Evolutionary conservation across 2,888 invertebrate genomes (phyloP).

Genomic region (Euplexia lucipara): DNA sequence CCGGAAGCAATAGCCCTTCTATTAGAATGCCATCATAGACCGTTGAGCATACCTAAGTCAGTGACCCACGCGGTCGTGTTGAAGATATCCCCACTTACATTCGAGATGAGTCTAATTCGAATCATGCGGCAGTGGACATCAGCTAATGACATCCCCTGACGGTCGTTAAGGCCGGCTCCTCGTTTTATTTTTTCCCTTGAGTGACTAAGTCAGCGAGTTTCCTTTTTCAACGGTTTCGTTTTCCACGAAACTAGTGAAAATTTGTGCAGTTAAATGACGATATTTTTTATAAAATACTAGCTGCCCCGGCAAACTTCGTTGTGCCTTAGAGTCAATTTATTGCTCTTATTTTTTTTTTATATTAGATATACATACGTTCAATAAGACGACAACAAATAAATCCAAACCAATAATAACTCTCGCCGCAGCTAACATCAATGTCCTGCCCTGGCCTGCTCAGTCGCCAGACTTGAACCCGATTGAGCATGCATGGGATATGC

Average conservation of each 20-base stretch:
- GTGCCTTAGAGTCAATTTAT: too few species aligned
- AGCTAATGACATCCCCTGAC: slow-evolving; percentile 85
- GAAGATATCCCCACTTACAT: slow-evolving; percentile 48
- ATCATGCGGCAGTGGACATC: slow-evolving; percentile 83
- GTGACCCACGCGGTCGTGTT: slow-evolving; percentile 31
- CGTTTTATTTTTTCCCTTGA: slow-evolving; percentile 86
- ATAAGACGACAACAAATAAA: too few species aligned
- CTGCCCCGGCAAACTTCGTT: too few species aligned
- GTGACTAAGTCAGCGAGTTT: slow-evolving; percentile 82
- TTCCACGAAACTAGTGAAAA: slow-evolving; percentile 72
- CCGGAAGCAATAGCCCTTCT: background rate
- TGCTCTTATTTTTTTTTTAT: too few species aligned
- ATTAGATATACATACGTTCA: too few species aligned
- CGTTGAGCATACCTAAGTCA: slow-evolving; percentile 2
- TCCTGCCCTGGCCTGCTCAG: too few species aligned
- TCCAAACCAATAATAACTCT: too few species aligned
- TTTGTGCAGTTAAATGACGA: slow-evolving; percentile 45
- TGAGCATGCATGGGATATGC: too few species aligned
- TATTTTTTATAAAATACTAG: slow-evolving; percentile 8
- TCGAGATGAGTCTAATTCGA: slow-evolving; percentile 76
- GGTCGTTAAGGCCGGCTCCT: slow-evolving; percentile 81
- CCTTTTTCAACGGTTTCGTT: slow-evolving; percentile 71
- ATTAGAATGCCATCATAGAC: slow-evolving; percentile 16
- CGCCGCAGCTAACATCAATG: too few species aligned
- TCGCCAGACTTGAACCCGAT: too few species aligned